phyloP scores from a whole-genome alignment of 2,797 vertebrate species.

The Xenops minutus region DNA sequence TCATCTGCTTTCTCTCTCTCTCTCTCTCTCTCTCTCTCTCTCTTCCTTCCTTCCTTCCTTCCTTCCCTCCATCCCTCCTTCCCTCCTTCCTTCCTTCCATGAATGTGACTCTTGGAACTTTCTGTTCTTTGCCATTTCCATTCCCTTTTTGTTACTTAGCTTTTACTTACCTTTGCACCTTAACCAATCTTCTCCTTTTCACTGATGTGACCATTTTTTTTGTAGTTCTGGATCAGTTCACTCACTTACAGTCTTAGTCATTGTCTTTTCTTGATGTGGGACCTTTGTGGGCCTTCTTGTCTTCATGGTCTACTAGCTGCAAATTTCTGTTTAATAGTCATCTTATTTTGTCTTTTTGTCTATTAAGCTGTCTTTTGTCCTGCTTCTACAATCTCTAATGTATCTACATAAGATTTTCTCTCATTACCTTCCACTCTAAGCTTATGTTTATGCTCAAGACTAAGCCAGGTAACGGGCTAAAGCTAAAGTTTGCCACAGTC shows the following conservation, averaged over 20 bases:
- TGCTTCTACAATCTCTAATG: neutral
- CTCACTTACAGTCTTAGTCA: neutral
- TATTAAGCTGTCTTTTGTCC: neutral
- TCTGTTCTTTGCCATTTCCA: neutral
- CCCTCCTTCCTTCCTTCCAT: neutral
- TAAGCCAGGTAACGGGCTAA: neutral
- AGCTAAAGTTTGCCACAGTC: neutral
- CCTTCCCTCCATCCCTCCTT: too few species aligned
- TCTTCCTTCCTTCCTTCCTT: too few species aligned
- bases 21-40: too few species aligned
- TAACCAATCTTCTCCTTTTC: neutral
- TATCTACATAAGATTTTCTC: neutral
- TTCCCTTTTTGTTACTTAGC: slow-evolving; percentile 1
- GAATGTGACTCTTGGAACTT: neutral
- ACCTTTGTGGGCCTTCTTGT: neutral
- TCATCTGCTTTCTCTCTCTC: neutral
- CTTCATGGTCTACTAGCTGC: neutral
- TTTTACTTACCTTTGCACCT: slow-evolving; percentile 16
- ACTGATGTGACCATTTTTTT: neutral
- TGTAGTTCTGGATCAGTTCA: slow-evolving; percentile 24
- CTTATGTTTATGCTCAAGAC: neutral
- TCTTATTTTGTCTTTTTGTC: neutral
- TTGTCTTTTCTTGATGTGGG: neutral
- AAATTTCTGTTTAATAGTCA: neutral
- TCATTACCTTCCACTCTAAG: neutral